Evolutionary conservation across 2,888 invertebrate species (phyloP).

Genomic region (Torymus aiolomorphi): DNA sequence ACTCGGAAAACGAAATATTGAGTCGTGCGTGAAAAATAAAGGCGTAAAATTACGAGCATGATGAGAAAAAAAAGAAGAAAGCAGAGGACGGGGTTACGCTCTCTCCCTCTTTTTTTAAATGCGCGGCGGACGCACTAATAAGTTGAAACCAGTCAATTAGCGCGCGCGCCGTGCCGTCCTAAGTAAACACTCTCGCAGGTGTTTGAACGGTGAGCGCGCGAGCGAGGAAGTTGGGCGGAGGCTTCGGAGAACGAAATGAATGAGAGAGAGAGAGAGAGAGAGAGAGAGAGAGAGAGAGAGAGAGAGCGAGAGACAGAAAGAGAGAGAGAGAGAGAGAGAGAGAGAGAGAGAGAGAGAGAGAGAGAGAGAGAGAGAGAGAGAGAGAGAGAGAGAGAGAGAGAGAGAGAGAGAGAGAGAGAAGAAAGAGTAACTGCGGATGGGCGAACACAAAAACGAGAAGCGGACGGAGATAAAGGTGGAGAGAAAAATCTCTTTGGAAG

Average conservation of each 20-base stretch:
- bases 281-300: slow-evolving; percentile 32
- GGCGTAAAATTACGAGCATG: background rate
- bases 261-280: slow-evolving; percentile 31
- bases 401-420: slow-evolving; percentile 31
- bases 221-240: slow-evolving; percentile 34
- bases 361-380: slow-evolving; percentile 25
- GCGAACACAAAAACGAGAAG: background rate
- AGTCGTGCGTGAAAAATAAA: no score
- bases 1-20: no score
- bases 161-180: slow-evolving; percentile 66
- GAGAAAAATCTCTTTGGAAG: slow-evolving; percentile 9
- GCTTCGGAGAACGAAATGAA: background rate
- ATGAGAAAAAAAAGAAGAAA: background rate
- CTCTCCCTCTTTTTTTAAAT: slow-evolving; percentile 60
- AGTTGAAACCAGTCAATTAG: slow-evolving; percentile 72
- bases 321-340: slow-evolving; percentile 32
- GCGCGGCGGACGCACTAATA: slow-evolving; percentile 68
- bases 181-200: slow-evolving; percentile 71
- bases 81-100: background rate
- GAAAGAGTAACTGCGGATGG: slow-evolving; percentile 2
- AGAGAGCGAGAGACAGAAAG: slow-evolving; percentile 28
- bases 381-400: slow-evolving; percentile 30
- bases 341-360: slow-evolving; percentile 31
- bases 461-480: background rate
- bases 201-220: slow-evolving; percentile 65